Base-by-base conservation (phyloP, 2,797 vertebrate genomes). In the Loriculus beryllinus region DNA sequence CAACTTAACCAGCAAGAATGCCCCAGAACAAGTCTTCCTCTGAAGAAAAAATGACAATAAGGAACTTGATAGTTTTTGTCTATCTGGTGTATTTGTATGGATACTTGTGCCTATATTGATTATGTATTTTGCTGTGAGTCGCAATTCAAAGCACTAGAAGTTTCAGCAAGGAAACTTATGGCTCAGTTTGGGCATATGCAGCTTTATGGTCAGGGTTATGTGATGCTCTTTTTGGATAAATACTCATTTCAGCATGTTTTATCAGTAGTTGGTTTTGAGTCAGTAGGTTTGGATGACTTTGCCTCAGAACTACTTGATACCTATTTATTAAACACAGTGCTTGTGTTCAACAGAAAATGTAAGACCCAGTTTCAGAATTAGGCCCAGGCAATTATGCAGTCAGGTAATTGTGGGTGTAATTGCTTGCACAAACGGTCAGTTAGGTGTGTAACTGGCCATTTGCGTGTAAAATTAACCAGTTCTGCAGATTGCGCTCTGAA, bases 391-490 rank as follows among this genome's bases (percentile, higher is more conserved):
- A 59, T 95, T 96, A 93, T 48, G 76, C 86, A 75, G 7, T 94
- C 74, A 52, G 89, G 91, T 93, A 96, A 96, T 95, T 1, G 15
- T 0, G 75, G 2, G 0, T 92, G 90, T 97, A 92, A 96, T 95
- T 93, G 67, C 90, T 91, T 91, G 77, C 83, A 80, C 72, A 93
- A 88, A 92, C 21, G 96, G 87, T 92, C 94, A 86, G 77, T 95
- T 96, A 80, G 93, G 78, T 92, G 81, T 85, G 78, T 87, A 92
- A 93, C 85, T 93, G 91, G 77, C 93, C 57, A 31, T 94, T 95
- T 93, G 72, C 57, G 69, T 78, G 84, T 63, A 82, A 77, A 94
- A 95, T 93, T 85, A 86, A 59, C 49, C 37, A 21, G 1, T 85
- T 86, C 85, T 92, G 48, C 56, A 63, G 85, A 90, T 13, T 39